phyloP scores from a whole-genome alignment of 2,888 invertebrate species.

The Agrochola litura region DNA sequence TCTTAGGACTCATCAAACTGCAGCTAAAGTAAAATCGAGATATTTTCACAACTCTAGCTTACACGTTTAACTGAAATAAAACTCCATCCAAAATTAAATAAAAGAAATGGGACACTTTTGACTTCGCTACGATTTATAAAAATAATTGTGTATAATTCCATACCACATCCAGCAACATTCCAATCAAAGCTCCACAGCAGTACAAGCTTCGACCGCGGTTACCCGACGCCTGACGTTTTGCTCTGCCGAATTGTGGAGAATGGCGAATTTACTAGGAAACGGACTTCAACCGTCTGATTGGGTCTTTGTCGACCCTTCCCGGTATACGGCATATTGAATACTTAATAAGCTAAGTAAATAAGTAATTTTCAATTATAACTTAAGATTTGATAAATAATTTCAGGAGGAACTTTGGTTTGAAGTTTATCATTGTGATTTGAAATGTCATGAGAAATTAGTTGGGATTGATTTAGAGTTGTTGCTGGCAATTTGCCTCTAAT shows the following conservation, averaged over 20 bases:
- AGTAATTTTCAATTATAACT: constrained; percentile 51
- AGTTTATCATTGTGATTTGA: constrained; percentile 24
- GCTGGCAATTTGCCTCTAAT: background rate
- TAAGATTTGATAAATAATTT: constrained; percentile 13
- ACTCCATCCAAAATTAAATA: background rate
- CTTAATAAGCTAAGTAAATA: constrained; percentile 41
- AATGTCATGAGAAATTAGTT: constrained; percentile 4
- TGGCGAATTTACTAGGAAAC: constrained; percentile 63
- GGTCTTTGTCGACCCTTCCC: constrained; percentile 56
- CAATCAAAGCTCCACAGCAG: constrained; percentile 31
- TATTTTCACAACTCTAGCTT: background rate
- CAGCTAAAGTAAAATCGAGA: background rate
- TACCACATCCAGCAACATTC: constrained; percentile 43
- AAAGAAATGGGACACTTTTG: background rate
- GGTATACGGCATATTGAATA: constrained; percentile 15
- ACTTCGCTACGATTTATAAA: background rate
- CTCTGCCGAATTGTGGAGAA: constrained; percentile 59
- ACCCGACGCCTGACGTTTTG: constrained; percentile 67
- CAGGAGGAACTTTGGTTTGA: background rate
- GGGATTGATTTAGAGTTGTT: background rate
- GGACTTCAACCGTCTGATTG: constrained; percentile 60
- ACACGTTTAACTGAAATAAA: background rate
- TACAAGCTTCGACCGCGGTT: constrained; percentile 62
- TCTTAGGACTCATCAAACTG: background rate
- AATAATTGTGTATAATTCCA: background rate